Evolutionary conservation across 1,140 invertebrate genomes (phyloP), one percentile per base, ranked within the genome.

Genomic region (Drosophila navojoa): DNA sequence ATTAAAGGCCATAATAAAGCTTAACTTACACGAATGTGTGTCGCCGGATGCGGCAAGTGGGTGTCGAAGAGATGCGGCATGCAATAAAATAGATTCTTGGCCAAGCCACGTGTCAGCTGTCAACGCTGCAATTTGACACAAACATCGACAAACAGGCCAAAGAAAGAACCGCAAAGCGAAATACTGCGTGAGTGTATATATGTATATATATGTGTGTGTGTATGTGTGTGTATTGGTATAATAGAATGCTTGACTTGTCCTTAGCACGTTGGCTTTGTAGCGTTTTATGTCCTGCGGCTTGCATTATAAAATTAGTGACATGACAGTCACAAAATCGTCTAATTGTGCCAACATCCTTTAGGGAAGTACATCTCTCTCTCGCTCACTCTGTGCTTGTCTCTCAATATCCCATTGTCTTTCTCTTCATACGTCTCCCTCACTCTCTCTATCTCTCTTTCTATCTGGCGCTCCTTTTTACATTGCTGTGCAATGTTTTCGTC

Each of bases 1-100:
- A 87, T 87, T 87, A 89, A 77, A 74, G 76, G 68, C 76, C 53
- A 76, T 87, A 77, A 82, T 74, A 76, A 87, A 81, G 78, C 81
- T 78, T 47, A 71, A 50, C 55, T 76, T 68, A 61, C 71, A 53
- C 52, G 58, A 60, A 35, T 44, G 44, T 40, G 44, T 50, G 55
- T 19, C 16, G 5, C 3, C 27, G 57, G 4, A 10, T 35, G 29
- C 15, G 38, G 29, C 53, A n/a, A 27, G 49, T n/a, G 45, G 35
- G 50, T 38, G 29, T 19, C 44, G 19, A 50, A 29, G 27, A 42
- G 60, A 55, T 42, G 61, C 44, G 27, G 4, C 27, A 29, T 13
- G 7, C 45, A 52, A 58, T 42, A 16, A 19, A 45, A 58, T 19
- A 4, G 42, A 13, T 35, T 32, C 62, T 19, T 35, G 32, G 35